phyloP scores from a whole-genome alignment of 2,797 vertebrate species.

The Potorous gilbertii region DNA sequence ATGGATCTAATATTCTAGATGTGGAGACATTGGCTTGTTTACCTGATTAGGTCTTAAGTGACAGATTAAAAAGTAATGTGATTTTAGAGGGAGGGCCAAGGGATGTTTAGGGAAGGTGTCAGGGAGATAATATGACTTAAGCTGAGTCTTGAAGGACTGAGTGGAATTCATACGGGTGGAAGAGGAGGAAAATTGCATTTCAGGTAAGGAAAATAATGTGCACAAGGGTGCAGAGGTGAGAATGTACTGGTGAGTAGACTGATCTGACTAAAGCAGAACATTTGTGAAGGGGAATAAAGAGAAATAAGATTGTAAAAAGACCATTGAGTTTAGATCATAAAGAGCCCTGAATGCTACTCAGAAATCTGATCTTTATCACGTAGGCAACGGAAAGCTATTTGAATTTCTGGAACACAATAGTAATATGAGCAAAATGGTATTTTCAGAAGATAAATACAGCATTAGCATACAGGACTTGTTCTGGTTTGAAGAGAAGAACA shows the following conservation, averaged over 20 bases:
- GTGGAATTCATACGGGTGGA: constrained; percentile 9
- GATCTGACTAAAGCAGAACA: not conserved
- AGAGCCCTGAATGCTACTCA: not conserved
- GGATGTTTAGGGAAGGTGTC: constrained; percentile 6
- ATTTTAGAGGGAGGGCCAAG: not conserved
- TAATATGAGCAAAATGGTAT: constrained; percentile 28
- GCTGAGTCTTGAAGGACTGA: not conserved
- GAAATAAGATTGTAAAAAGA: constrained; percentile 13
- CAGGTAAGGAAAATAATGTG: not conserved
- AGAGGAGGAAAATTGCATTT: not conserved
- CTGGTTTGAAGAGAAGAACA: not conserved
- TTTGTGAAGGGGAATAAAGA: not conserved
- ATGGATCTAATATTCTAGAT: not conserved
- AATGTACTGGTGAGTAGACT: not conserved
- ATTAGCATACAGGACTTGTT: not conserved
- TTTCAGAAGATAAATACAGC: constrained; percentile 8
- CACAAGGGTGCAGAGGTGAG: not conserved
- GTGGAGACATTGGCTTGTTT: not conserved
- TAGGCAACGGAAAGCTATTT: not conserved
- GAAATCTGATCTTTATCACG: not conserved
- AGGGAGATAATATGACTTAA: not conserved
- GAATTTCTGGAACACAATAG: constrained; percentile 22
- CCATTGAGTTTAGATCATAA: not conserved
- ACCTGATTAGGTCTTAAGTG: not conserved
- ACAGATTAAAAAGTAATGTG: not conserved